These are phyloP conservation scores for Cyphomyrus plagiostoma DNA, from an alignment of 2,113 vertebrate genomes.

Conservation along the genomic window DNA sequence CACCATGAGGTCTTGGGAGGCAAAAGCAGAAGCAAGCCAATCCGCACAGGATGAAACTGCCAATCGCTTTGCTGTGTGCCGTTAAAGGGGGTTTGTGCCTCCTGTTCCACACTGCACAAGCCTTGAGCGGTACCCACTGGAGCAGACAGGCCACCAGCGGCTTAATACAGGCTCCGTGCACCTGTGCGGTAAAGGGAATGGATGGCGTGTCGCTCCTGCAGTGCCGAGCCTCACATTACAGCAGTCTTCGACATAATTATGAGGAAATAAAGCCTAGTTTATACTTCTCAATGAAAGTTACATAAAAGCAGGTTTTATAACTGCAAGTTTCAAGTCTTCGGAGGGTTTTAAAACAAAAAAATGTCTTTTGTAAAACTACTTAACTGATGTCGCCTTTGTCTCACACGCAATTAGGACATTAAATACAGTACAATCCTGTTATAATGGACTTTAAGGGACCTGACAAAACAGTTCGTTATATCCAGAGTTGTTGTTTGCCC, in stretches of 20 bases:
- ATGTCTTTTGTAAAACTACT: no score
- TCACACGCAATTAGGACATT: no score
- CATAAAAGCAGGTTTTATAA: no score
- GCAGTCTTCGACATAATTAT: background rate
- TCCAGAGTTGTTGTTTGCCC: no score
- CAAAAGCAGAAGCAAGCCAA: background rate
- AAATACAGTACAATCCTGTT: no score
- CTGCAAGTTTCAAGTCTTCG: no score
- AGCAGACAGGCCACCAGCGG: background rate
- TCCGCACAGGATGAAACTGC: background rate
- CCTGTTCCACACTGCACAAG: background rate
- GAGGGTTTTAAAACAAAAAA: no score
- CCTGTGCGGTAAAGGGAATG: background rate
- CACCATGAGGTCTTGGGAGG: background rate
- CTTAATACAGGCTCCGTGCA: background rate
- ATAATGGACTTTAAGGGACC: no score
- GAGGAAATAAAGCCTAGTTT: background rate
- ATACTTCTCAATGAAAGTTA: no score
- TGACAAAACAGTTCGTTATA: no score
- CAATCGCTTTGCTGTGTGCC: background rate
- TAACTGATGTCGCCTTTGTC: no score
- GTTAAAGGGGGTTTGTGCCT: background rate
- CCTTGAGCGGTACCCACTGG: background rate
- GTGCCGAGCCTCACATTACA: background rate
- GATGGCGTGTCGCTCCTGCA: background rate